phyloP scores from a whole-genome alignment of 2,797 vertebrate genomes.

The Hypotaenidia philippensis region DNA sequence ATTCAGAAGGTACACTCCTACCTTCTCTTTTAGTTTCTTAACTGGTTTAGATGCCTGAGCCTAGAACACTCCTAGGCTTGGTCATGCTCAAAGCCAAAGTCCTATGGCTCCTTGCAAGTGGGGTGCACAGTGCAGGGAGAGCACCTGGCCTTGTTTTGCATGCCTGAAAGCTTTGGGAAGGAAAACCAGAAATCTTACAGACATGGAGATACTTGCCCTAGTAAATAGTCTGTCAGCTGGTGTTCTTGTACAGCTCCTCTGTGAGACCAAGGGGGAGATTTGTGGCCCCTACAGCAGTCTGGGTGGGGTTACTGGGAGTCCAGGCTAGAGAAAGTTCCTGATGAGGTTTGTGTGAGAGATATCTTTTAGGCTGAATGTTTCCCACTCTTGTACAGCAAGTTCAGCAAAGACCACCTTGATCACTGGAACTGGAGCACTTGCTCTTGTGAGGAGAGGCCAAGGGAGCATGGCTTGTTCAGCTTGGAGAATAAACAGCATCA shows the following conservation, averaged over 20 bases:
- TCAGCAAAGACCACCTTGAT: not conserved
- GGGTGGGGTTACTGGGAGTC: not conserved
- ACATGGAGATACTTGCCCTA: not conserved
- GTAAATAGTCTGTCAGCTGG: not conserved
- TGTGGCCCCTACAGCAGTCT: not conserved
- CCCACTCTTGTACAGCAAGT: not conserved
- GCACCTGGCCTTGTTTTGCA: not conserved
- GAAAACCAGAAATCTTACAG: not conserved
- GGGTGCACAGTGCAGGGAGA: not conserved
- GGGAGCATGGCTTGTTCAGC: fast-evolving
- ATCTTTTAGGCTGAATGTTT: not conserved
- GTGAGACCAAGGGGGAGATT: not conserved
- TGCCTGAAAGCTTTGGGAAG: not conserved
- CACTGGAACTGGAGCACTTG: not conserved
- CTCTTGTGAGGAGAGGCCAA: not conserved
- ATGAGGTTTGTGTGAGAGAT: not conserved
- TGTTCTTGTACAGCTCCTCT: not conserved
- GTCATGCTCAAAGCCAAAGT: not conserved
- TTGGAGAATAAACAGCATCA: not conserved
- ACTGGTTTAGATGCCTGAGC: not conserved
- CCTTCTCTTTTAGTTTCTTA: not conserved
- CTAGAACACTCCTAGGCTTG: not conserved
- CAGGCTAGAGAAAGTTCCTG: not conserved
- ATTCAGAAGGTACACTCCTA: not conserved
- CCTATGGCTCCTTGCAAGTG: not conserved